Base-by-base conservation (phyloP, 2,113 vertebrate genomes). In the Nyctereutes procyonoides region DNA sequence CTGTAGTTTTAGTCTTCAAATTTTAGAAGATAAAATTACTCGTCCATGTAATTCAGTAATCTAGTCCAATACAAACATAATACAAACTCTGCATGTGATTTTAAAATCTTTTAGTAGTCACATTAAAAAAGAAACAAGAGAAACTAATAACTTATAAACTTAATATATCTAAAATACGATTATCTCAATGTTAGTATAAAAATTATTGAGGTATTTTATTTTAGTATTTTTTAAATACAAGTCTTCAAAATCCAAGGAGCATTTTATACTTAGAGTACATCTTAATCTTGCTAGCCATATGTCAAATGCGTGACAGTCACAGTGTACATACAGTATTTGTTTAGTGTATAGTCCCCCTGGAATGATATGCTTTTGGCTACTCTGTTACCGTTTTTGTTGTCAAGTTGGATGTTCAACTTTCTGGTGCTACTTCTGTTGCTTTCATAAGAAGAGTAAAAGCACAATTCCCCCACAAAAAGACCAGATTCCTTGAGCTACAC, bases 131-230 rank as follows among this genome's bases (percentile, higher is more conserved):
- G 16, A 90, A 95, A 88, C 14, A 69, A 77, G 35, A 79, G 1
- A 84, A 95, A 86, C 87, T 79, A 92, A 51, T 77, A 94, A 95
- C 60, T 93, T 81, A 95, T 71, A 84, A 94, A 88, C 12, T 35
- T 35, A 93, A 65, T 56, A 76, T 85, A 91, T 28, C 58, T 88
- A 2, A 97, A 93, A 71, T 88, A 90, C 26, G 60, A 53, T 32
- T 20, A 77, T 82, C 81, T 91, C 30, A 89, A 69, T 65, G 8
- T 77, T 71, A 82, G 9, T 58, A 89, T 83, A 38, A 90, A 95
- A 86, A 65, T 63, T 86, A 83, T 7, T 95, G 26, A 94, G 19
- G 43, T 83, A 88, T 60, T 86, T 62, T 83, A 88, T 60, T 86
- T 62, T 60, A 88, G 20, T 81, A 8, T 73, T 60, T 65, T 76